These are phyloP conservation scores for Abscondita cerata DNA, from an alignment of 2,888 invertebrate genomes.

Conservation along the genomic window DNA sequence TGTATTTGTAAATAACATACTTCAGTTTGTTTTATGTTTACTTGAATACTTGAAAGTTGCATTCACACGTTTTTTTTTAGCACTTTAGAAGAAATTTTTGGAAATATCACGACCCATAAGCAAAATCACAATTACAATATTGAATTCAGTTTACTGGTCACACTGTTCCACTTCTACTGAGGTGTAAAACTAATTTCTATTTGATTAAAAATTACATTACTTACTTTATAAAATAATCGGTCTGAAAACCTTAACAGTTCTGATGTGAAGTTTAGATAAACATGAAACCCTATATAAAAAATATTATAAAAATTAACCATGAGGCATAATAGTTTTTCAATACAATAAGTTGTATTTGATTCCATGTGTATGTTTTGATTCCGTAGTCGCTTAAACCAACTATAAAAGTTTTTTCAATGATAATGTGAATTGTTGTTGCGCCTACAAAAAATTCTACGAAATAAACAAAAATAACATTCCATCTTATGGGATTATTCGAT, in stretches of 20 bases:
- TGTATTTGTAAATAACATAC: no score
- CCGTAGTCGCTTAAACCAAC: neutral
- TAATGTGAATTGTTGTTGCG: neutral
- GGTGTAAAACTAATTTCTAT: no score
- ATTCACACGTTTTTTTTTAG: no score
- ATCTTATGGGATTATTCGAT: neutral
- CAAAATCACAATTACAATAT: no score
- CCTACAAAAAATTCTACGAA: neutral
- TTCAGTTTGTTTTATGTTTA: no score
- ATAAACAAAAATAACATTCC: neutral
- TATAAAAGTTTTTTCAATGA: neutral
- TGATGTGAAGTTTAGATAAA: neutral
- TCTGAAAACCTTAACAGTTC: constrained; percentile 8
- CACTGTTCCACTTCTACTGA: neutral
- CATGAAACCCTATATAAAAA: neutral
- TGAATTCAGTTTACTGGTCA: no score
- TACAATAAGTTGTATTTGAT: neutral
- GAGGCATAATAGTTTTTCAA: neutral
- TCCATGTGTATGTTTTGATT: neutral
- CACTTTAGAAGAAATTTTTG: no score
- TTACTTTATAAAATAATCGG: constrained; percentile 10
- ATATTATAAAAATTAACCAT: neutral
- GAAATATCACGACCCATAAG: no score
- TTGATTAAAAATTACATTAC: no score
- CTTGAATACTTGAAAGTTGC: no score